Percentiles rank a stretch among this genome's conserved stretches.
Evolutionary conservation across 2,113 vertebrate species (phyloP).

Genomic region (Numenius arquata): DNA sequence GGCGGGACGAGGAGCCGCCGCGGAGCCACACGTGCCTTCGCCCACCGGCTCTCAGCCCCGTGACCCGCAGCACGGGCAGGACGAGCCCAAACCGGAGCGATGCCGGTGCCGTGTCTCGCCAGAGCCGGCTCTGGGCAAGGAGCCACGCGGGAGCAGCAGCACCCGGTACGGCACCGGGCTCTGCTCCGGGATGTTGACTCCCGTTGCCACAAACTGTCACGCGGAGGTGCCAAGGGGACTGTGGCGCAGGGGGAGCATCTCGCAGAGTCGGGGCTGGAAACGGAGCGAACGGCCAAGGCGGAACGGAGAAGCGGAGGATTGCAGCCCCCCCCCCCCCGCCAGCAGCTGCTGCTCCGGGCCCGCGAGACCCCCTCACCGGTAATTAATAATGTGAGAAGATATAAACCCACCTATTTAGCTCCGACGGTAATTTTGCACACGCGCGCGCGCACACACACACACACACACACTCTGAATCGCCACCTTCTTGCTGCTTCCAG

Average conservation of each 20-base stretch:
- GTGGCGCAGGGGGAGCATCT: neutral
- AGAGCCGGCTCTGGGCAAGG: neutral
- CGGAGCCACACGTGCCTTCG: rapidly evolving
- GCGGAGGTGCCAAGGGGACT: neutral
- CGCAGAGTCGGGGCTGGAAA: neutral
- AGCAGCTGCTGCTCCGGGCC: neutral
- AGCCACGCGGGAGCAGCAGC: rapidly evolving
- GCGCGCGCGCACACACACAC: neutral
- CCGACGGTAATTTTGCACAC: neutral
- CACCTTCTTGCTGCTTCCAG: neutral
- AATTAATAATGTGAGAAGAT: neutral
- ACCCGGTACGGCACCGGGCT: rapidly evolving
- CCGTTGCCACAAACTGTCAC: rapidly evolving
- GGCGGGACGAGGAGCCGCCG: rapidly evolving
- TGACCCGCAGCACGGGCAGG: rapidly evolving
- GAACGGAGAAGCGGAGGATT: rapidly evolving
- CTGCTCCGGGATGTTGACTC: neutral
- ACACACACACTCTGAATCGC: rapidly evolving
- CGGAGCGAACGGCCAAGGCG: rapidly evolving
- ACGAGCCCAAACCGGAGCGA: rapidly evolving
- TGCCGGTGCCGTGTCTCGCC: rapidly evolving
- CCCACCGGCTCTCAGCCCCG: neutral
- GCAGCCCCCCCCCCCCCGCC: neutral
- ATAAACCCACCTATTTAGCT: rapidly evolving
- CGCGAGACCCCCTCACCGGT: rapidly evolving